Conservation (phyloP, 2,113 vertebrate genomes). For the Dermatemys mawii region DNA sequence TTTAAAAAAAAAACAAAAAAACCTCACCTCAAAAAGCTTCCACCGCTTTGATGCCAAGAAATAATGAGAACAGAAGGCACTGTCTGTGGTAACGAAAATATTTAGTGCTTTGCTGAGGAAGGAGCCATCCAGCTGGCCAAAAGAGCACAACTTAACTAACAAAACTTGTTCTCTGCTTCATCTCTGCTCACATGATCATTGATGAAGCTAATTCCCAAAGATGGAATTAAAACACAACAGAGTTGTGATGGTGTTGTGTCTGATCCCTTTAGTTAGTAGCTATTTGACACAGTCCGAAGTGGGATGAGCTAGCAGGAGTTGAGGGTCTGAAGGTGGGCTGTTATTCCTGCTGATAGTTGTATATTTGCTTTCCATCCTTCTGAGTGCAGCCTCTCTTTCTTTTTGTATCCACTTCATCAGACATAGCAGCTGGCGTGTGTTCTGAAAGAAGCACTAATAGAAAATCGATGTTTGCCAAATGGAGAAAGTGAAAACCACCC, state of each 20-base stretch:
- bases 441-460: slow-evolving; percentile 22
- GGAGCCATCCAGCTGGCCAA: background rate
- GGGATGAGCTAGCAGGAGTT: background rate
- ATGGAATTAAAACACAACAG: background rate
- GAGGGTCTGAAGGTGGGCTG: background rate
- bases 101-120: background rate
- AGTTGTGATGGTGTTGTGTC: background rate
- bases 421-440: background rate
- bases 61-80: background rate
- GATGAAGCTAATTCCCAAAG: background rate
- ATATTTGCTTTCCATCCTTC: background rate
- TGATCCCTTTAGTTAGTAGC: background rate
- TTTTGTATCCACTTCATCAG: background rate
- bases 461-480: slow-evolving; percentile 41
- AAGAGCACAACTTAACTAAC: accelerated
- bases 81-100: background rate
- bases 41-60: background rate
- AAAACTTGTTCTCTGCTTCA: background rate
- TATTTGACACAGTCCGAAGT: background rate
- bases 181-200: background rate
- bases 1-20: background rate
- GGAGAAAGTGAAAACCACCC: background rate
- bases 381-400: background rate
- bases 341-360: background rate
- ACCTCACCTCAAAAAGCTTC: background rate